Evolutionary conservation across 2,113 vertebrate species (phyloP).

Genomic region (Nibea albiflora): DNA sequence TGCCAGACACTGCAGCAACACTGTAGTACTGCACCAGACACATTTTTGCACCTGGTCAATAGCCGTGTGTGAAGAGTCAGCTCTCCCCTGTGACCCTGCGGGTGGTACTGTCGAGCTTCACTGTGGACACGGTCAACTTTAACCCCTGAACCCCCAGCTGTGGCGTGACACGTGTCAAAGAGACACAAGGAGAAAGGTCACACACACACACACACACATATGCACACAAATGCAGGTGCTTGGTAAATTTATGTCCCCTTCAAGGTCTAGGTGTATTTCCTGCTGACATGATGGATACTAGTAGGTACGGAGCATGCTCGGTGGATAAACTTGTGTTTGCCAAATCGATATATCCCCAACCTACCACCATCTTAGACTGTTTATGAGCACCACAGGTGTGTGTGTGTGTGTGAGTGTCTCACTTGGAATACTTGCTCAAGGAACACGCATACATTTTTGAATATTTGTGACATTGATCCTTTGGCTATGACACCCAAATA

Average conservation of each 20-base stretch:
- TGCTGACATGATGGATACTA: conserved; percentile 24
- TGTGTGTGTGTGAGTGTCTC: background rate
- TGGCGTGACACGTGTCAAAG: conserved; percentile 33
- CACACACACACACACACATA: background rate
- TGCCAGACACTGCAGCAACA: background rate
- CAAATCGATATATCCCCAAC: background rate
- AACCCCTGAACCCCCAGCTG: conserved; percentile 34
- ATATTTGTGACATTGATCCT: conserved; percentile 11
- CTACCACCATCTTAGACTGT: background rate
- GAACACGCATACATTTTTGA: background rate
- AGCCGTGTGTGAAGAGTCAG: conserved; percentile 33
- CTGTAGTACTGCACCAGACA: background rate
- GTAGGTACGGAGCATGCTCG: background rate
- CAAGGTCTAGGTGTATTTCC: conserved; percentile 30
- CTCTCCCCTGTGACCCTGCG: conserved; percentile 6
- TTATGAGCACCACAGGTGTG: background rate
- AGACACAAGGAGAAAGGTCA: conserved; percentile 34
- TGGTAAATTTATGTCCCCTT: conserved; percentile 6
- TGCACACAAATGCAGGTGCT: background rate
- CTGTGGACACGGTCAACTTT: conserved; percentile 5
- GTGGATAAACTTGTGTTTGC: background rate
- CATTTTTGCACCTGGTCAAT: conserved; percentile 1
- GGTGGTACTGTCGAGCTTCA: conserved; percentile 10
- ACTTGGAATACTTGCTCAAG: background rate
- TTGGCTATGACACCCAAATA: no score